Conservation (phyloP, 2,113 vertebrate genomes). For the Rhegmatorhina hoffmannsi region DNA sequence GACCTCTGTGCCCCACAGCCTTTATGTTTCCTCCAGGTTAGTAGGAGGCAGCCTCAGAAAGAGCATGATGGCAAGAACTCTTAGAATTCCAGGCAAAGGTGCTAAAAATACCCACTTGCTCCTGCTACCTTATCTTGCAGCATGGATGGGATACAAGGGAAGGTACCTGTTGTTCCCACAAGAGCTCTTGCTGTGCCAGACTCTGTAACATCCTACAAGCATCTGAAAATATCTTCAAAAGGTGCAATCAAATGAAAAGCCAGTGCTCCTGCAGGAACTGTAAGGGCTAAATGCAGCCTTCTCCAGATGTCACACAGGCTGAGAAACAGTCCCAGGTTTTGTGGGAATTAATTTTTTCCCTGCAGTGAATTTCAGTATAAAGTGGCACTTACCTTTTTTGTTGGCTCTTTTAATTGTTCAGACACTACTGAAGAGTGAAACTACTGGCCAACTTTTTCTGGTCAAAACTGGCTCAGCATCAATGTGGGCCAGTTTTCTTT, state of each 20-base stretch:
- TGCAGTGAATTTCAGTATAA: neutral
- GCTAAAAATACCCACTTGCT: neutral
- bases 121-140: neutral
- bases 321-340: neutral
- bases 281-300: neutral
- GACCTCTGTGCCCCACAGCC: neutral
- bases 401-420: neutral
- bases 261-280: neutral
- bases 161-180: neutral
- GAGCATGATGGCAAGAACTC: neutral
- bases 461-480: neutral
- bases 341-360: neutral
- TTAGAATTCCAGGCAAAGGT: neutral
- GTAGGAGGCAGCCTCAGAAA: neutral
- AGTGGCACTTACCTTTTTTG: neutral
- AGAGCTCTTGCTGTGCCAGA: neutral
- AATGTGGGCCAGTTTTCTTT: neutral
- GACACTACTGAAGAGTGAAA: neutral
- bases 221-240: neutral
- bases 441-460: neutral
- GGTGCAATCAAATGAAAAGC: neutral
- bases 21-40: neutral
- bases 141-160: neutral
- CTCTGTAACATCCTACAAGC: neutral
- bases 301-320: neutral